Evolutionary conservation across 2,797 vertebrate genomes (phyloP).

Genomic region (Schizopygopsis pylzovi): DNA sequence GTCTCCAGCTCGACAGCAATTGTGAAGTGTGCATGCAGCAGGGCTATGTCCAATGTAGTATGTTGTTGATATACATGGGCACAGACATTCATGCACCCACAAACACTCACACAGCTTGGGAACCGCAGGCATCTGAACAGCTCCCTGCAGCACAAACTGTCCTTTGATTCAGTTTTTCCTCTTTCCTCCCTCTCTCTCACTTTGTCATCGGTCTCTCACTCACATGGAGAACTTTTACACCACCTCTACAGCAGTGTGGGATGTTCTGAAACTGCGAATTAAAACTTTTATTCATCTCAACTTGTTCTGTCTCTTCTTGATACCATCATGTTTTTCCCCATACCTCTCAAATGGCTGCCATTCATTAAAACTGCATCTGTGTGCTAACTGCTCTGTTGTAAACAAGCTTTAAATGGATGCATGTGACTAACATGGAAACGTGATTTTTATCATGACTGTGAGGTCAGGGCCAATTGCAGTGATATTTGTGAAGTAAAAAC

Average conservation of each 20-base stretch:
- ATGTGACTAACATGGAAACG: conserved; percentile 3
- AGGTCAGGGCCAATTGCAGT: background rate
- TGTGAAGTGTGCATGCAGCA: background rate
- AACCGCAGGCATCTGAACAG: background rate
- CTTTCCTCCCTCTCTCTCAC: conserved; percentile 2
- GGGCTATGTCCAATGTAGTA: background rate
- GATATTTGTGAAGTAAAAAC: background rate
- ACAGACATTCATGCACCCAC: background rate
- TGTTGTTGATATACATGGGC: background rate
- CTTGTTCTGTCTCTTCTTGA: background rate
- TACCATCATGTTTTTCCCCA: background rate
- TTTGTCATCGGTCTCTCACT: conserved; percentile 24
- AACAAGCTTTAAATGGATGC: conserved; percentile 15
- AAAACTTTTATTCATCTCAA: conserved; percentile 3
- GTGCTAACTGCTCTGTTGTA: background rate
- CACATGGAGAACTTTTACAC: conserved; percentile 10
- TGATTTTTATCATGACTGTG: conserved; percentile 1
- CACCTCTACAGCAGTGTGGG: conserved; percentile 1
- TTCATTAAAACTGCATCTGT: conserved; percentile 8
- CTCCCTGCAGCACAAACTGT: conserved; percentile 12
- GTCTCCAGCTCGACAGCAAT: background rate
- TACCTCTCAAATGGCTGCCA: background rate
- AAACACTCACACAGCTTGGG: background rate
- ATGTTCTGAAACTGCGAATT: conserved; percentile 2
- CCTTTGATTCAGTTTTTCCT: conserved; percentile 14